Evolutionary conservation across 2,888 invertebrate species (phyloP), one percentile per base, ranked within the genome.

Genomic region (Sisyra nigra): DNA sequence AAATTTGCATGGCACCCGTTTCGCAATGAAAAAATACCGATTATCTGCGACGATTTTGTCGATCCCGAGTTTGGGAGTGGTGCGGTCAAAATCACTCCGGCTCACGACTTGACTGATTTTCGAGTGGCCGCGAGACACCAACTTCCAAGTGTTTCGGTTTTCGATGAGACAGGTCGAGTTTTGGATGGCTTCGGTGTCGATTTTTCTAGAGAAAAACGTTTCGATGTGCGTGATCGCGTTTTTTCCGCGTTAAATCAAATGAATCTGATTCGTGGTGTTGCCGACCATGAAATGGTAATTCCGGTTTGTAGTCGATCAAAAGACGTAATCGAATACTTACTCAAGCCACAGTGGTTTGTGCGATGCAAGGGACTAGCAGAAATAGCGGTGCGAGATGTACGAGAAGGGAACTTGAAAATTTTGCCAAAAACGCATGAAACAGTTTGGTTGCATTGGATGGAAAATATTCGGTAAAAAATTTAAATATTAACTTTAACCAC

Each of bases 271-370:
- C 54, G 60, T 42, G 58, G 55, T 3, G 51, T 46, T 17, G 74
- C 81, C 48, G 88, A 92, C 45, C 88, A 99, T 65, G 78, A 88
- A 2, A 98, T 97, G 97, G 82, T 91, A 43, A 86, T 99, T 24
- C 98, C 98, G 0, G 75, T 93, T 45, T 92, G 89, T 65, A 91
- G 91, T 59, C 77, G 98, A 32, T 94, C 94, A 2, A 96, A 94
- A 63, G 98, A 99, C 61, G 80, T 99, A 1, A 87, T 98, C 11
- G 98, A 98, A 57, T 94, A 94, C 1, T 70, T 97, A 56, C 73
- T 96, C 29, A 94, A 92, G 58, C 89, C 93, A 0, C 98, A 98
- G 63, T 98, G 97, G 97, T 94, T 94, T 61, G 77, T 98, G 11
- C 83, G 80, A 51, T 88, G 89, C 58, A 74, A 76, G 51, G 80